Evolutionary conservation across 2,888 invertebrate species (phyloP).

Genomic region (Mimachlamys varia): DNA sequence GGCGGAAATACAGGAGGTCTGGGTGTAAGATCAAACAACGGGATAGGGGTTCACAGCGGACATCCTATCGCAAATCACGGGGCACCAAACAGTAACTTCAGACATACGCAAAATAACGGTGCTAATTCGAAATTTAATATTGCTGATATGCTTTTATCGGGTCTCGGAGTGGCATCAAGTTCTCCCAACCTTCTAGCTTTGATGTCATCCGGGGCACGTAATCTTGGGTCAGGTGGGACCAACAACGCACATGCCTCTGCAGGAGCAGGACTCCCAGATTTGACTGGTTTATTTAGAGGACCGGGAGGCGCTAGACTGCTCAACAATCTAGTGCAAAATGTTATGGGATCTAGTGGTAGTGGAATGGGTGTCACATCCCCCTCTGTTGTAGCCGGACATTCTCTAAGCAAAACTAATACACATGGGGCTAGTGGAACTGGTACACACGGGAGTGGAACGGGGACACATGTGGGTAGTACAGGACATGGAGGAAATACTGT

Average conservation of each 20-base stretch:
- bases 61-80: neutral
- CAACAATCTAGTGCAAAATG: neutral
- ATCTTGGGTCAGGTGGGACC: neutral
- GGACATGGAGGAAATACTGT: neutral
- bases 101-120: neutral
- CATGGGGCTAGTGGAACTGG: neutral
- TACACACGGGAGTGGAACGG: neutral
- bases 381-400: neutral
- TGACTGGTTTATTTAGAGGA: neutral
- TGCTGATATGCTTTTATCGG: slow-evolving; percentile 11
- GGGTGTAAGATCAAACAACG: neutral
- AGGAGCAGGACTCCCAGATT: neutral
- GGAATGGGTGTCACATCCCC: slow-evolving; percentile 7
- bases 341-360: neutral
- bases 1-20: neutral
- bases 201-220: neutral
- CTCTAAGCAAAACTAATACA: neutral
- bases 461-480: neutral
- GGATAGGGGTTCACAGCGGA: neutral
- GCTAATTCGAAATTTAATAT: neutral
- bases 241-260: neutral
- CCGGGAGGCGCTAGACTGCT: neutral
- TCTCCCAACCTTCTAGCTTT: neutral
- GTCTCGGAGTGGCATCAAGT: neutral
- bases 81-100: neutral